Conservation (phyloP, 2,797 vertebrate species). For the Ptychobarbus kaznakovi region DNA sequence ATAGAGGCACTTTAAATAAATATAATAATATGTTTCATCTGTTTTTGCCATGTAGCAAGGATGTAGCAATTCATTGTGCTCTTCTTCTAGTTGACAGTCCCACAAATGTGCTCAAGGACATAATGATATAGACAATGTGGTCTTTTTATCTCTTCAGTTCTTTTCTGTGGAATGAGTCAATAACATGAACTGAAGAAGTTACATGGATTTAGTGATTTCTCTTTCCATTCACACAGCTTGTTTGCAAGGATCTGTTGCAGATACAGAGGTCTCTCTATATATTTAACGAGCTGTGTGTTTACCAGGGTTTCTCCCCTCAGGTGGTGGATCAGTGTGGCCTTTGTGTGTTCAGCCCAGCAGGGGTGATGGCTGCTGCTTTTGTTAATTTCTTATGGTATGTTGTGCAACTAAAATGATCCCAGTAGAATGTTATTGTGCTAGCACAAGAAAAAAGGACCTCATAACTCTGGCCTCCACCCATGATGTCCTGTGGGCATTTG, state of each 20-base stretch:
- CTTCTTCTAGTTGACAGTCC: not conserved
- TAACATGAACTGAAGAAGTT: conserved; percentile 10
- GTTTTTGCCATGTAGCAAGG: not conserved
- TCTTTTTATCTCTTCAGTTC: conserved; percentile 14
- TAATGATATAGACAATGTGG: conserved; percentile 31
- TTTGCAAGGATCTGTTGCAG: conserved; percentile 12
- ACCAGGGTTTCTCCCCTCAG: not conserved
- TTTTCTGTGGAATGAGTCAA: conserved; percentile 3
- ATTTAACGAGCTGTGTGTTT: conserved; percentile 19
- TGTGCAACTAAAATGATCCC: conserved; percentile 17
- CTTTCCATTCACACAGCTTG: conserved; percentile 15
- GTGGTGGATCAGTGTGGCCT: conserved; percentile 10
- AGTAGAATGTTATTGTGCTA: conserved; percentile 7
- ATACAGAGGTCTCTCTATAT: conserved; percentile 29
- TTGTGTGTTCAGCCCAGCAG: conserved; percentile 39
- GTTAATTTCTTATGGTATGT: conserved; percentile 28
- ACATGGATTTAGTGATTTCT: not conserved
- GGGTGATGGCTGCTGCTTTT: conserved; percentile 7
- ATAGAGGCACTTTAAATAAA: not conserved
- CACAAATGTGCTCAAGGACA: conserved; percentile 15
- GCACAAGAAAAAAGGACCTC: conserved; percentile 14
- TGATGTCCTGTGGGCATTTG: conserved; percentile 43
- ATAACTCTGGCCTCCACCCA: conserved; percentile 33
- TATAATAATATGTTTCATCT: not conserved
- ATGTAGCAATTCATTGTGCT: not conserved